Conservation (phyloP, 2,113 vertebrate species). For the Orycteropus afer region DNA sequence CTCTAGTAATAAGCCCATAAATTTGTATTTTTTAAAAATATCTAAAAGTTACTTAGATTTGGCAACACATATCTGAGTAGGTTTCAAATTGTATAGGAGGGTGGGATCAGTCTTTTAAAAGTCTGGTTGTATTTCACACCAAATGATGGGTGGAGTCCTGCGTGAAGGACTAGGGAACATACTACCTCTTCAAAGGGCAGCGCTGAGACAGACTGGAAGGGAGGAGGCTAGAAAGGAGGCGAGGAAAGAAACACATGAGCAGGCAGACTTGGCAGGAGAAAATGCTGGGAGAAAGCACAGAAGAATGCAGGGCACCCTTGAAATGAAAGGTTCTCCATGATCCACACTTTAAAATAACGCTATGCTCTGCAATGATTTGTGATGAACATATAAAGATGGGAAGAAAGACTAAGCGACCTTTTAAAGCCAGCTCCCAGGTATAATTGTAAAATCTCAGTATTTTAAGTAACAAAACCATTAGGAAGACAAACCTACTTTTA, state of each 20-base stretch:
- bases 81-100: slow-evolving; percentile 23
- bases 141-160: neutral
- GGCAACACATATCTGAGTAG: slow-evolving; percentile 38
- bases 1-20: neutral
- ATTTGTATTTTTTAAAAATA: slow-evolving; percentile 30
- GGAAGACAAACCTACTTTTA: slow-evolving; percentile 27
- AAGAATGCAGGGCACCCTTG: neutral
- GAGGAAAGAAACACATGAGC: neutral
- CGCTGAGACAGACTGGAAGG: no score
- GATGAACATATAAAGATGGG: neutral
- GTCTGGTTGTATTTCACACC: slow-evolving; percentile 42
- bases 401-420: neutral
- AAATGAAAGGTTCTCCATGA: neutral
- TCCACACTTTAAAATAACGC: neutral
- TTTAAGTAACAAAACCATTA: slow-evolving; percentile 4
- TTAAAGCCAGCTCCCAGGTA: slow-evolving; percentile 7
- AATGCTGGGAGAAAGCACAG: neutral
- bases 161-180: neutral
- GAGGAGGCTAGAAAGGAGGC: neutral
- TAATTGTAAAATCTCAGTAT: slow-evolving; percentile 32
- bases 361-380: neutral
- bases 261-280: neutral
- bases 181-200: neutral
- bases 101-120: slow-evolving; percentile 30
- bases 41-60: slow-evolving; percentile 34